Conservation (phyloP, 2,113 vertebrate genomes). For the Triplophysa tibetana region DNA sequence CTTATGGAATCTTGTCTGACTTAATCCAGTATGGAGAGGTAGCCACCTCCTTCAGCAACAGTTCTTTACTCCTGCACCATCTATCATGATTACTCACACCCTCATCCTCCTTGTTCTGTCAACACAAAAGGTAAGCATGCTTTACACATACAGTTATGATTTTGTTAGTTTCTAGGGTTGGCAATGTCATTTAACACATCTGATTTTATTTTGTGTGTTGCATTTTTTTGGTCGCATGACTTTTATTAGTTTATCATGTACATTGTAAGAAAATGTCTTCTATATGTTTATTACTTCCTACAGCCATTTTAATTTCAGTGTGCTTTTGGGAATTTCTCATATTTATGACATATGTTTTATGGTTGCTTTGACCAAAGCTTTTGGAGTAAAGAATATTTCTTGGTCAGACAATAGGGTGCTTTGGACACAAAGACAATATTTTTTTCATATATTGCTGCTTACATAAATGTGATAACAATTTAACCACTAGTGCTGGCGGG, state of each 20-base stretch:
- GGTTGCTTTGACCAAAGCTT: too few species aligned
- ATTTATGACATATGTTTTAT: too few species aligned
- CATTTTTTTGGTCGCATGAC: not conserved
- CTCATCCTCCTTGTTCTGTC: not conserved
- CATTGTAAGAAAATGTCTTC: too few species aligned
- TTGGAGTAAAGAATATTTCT: not conserved
- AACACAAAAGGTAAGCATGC: slow-evolving; percentile 14
- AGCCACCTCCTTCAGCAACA: slow-evolving; percentile 34
- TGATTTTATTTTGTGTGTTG: not conserved
- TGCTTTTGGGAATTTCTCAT: too few species aligned
- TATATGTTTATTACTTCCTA: too few species aligned
- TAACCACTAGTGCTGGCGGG: too few species aligned
- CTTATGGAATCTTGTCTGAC: slow-evolving; percentile 55
- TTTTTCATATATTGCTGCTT: not conserved
- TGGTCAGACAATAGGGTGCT: not conserved
- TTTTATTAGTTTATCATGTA: not conserved
- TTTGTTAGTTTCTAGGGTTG: not conserved
- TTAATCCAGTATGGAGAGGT: slow-evolving; percentile 47
- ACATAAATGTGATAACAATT: not conserved
- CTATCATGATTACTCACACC: not conserved
- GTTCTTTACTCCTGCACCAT: not conserved
- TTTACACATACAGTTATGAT: not conserved
- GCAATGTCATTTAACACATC: not conserved
- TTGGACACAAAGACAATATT: not conserved
- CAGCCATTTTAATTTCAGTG: too few species aligned